Evolutionary conservation across 1,140 invertebrate species (phyloP), one percentile per base, ranked within the genome.

Genomic region (Hylaeus volcanicus): DNA sequence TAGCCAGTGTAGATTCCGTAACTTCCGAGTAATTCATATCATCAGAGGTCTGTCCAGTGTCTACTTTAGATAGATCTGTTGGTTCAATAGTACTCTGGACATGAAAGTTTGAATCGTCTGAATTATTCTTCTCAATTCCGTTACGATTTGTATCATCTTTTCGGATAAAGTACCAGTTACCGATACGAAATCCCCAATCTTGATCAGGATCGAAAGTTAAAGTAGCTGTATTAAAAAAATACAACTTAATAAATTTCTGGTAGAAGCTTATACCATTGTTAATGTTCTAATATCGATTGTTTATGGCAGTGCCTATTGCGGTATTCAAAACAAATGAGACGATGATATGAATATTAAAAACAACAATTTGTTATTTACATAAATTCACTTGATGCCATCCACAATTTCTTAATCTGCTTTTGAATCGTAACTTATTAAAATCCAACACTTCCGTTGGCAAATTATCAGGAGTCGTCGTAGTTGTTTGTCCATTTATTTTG

Each of bases 131-230:
- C 1, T 74, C 51, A 56, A 45, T 45, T n/a, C 6, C 39, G 9
- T 63, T 60, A 14, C 55, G 9, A 53, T 70, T 8, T 11, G 26
- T 12, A 80, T 60, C 48, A 43, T 69, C 45, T 41, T 79, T 90
- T 48, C 78, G 82, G 63, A 92, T 91, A 37, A 91, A 79, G 63
- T 90, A 91, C 91, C 91, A 92, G 26, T 87, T 86, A 4, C 89
- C 90, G 53, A 92, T 8, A 15, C 78, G 90, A 60, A 92, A 90
- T 12, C 89, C 90, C 88, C 88, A 90, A 83, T 92, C 90, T n/a
- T 73, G 65, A 39, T 85, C 80, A n/a, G 88, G 86, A 70, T 91
- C 82, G 39, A 91, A 88, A 3, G 73, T 64, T 39, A 91, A 4
- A 3, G 55, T 87, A 48, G 86, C 90, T 91, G 68, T 12, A 85